Base-by-base conservation (phyloP, 2,797 vertebrate genomes). In the Notoglanidium macrostoma region DNA sequence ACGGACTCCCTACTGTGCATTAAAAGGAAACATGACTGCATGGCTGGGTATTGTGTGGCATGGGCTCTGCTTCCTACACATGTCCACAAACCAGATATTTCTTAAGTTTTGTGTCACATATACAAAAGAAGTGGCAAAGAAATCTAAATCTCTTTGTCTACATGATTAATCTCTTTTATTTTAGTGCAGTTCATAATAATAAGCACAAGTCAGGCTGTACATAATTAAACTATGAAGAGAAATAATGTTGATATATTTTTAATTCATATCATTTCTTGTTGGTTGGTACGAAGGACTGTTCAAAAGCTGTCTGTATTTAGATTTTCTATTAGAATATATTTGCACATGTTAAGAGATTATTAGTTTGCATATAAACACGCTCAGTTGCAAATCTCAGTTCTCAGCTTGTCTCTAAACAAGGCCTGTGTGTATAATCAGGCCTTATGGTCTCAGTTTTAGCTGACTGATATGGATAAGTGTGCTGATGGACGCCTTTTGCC, bases 401-500 rank as follows among this genome's bases (percentile, higher is more conserved):
- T n/a, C 6, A 32, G 14, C 49, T 55, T 19, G 57, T 35, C 32
- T 79, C 32, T 59, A n/a, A 61, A 46, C 79, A 83, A n/a, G 51
- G 17, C 55, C 78, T 76, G 51, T 78, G 78, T 89, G 85, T 89
- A 83, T 90, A 88, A 86, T 88, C 85, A 88, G 79, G 85, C 84
- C 79, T 80, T 76, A 68, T 68, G 79, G 17, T 81, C 87, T 87
- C 78, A 51, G 65, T 76, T 80, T 86, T 65, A 57, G 57, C 73
- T 73, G 35, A 29, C 63, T 44, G 84, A 87, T 86, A 72, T 74
- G 67, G 84, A 87, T 61, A 68, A 73, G 76, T 83, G 85, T 68
- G 85, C 57, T 89, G 76, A 88, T 63, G 5, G 76, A 87, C 72
- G 61, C 19, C 67, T 84, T 85, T 84, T 46, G 76, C 74, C 86